Evolutionary conservation across 2,797 vertebrate species (phyloP).

Genomic region (Etheostoma perlongum): DNA sequence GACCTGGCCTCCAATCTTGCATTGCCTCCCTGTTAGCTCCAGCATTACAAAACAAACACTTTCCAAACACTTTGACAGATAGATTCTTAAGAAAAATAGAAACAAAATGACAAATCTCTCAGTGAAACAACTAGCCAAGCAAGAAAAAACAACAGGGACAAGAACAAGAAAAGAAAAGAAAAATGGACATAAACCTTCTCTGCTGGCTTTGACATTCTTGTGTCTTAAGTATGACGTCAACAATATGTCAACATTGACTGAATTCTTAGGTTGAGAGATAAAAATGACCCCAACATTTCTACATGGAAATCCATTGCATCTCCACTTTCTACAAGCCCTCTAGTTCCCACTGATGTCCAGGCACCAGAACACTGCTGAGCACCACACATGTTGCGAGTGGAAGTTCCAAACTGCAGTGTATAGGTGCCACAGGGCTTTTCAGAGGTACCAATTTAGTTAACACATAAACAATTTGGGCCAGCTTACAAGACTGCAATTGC

Average conservation of each 20-base stretch:
- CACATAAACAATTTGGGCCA: conserved; percentile 70
- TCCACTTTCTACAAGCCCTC: conserved; percentile 1
- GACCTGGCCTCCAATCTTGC: conserved; percentile 26
- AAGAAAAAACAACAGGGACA: conserved; percentile 27
- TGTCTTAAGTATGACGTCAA: conserved; percentile 7
- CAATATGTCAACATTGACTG: background rate
- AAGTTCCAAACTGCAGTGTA: conserved; percentile 26
- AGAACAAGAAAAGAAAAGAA: background rate
- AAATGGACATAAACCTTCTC: conserved; percentile 14
- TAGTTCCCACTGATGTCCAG: conserved; percentile 9
- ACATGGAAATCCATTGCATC: background rate
- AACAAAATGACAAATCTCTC: conserved; percentile 29
- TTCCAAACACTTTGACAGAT: conserved; percentile 38
- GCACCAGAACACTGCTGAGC: background rate
- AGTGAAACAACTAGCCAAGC: background rate
- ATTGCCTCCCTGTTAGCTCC: conserved; percentile 6
- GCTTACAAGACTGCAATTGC: conserved; percentile 62
- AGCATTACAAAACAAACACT: conserved; percentile 25
- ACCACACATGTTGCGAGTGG: conserved; percentile 27
- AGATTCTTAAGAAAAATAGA: conserved; percentile 23
- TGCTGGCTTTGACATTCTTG: conserved; percentile 7
- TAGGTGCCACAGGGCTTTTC: conserved; percentile 44
- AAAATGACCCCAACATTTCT: background rate
- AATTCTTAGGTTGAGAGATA: background rate
- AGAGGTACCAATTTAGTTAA: conserved; percentile 69